Evolutionary conservation across 2,113 vertebrate genomes (phyloP), one percentile per base, ranked within the genome.

Genomic region (Hemichromis elongatus): DNA sequence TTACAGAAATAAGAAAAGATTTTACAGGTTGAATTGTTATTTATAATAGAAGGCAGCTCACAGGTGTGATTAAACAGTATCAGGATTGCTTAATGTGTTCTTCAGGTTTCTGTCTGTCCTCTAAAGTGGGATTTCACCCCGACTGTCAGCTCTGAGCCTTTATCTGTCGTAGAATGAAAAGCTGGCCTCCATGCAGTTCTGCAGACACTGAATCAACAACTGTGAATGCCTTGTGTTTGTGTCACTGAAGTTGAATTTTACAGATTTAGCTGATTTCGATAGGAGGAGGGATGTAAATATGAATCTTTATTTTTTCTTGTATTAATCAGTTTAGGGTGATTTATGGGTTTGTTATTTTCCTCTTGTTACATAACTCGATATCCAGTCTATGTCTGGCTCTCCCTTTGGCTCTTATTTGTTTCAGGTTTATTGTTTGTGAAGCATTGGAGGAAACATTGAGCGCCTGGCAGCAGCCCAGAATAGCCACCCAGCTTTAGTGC

Each of bases 371-470:
- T 68, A 87, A 87, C 56, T 56, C 14, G 2, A 33, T 5, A 8
- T 35, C 82, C 47, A 16, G 56, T 16, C 79, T 50, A 9, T 5
- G 77, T 73, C 70, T 77, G 83, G n/a, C 33, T 5, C 21, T 53
- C 26, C 57, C 56, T 2, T 33, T 54, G 73, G 68, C 61, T 87
- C 90, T 75, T 90, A 82, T 87, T 80, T 77, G 68, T 55, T 79
- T 12, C 79, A 81, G 85, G 79, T 86, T 81, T 86, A 77, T 86
- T 91, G 81, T 87, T 77, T 3, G 55, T 78, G 54, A 9, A 84
- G 86, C 53, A 5, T 33, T 26, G 82, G 56, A 52, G 45, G 82
- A 85, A 85, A 87, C 89, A 85, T 66, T 82, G 87, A 80, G 81
- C 3, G 5, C 55, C 84, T 92, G 92, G 90, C 89, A 84, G 80